These are phyloP conservation scores for Spatula clypeata DNA, from an alignment of 2,797 vertebrate genomes.

Conservation along the genomic window DNA sequence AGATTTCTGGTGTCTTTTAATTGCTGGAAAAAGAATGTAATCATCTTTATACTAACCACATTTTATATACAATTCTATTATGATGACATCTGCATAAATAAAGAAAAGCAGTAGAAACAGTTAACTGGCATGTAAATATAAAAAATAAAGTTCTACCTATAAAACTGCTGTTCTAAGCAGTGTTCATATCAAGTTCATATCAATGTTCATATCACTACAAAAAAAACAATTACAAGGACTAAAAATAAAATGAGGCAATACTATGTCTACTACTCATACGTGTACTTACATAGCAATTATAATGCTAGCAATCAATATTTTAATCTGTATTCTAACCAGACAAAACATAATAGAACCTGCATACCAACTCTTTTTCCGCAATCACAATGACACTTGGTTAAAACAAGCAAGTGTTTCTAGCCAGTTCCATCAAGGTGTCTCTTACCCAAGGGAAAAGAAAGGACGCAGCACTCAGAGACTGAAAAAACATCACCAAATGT, in stretches of 20 bases:
- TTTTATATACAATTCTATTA: neutral
- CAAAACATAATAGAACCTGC: neutral
- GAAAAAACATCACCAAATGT: neutral
- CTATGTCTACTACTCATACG: accelerated
- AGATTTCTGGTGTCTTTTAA: neutral
- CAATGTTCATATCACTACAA: neutral
- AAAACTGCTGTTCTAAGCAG: neutral
- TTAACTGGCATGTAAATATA: neutral
- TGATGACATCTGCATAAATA: neutral
- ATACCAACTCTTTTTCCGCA: accelerated
- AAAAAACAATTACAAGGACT: neutral
- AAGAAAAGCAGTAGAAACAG: neutral
- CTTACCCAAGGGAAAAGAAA: neutral
- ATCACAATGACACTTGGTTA: accelerated
- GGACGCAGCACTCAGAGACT: neutral
- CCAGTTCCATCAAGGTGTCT: neutral
- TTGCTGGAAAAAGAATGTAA: neutral
- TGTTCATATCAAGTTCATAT: neutral
- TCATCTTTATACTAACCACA: neutral
- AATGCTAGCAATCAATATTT: neutral
- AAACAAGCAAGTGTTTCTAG: neutral
- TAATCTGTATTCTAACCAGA: neutral
- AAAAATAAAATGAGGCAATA: neutral
- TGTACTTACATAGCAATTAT: neutral
- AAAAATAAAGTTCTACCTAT: neutral